Evolutionary conservation across 2,113 vertebrate species (phyloP).

Genomic region (Protobothrops flavoviridis): DNA sequence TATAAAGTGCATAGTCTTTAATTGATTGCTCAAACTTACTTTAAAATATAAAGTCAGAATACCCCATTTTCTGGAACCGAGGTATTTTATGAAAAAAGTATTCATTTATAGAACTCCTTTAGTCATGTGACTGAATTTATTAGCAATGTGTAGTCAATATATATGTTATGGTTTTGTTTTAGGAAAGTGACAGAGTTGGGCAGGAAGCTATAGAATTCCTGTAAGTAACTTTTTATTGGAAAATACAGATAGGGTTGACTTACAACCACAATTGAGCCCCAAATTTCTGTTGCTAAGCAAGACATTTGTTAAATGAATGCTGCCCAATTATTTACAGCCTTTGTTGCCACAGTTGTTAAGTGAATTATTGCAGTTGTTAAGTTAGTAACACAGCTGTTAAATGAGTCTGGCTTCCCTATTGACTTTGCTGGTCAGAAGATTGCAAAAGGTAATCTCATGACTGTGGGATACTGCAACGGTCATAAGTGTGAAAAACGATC

Average conservation of each 20-base stretch:
- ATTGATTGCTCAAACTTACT: slow-evolving; percentile 18
- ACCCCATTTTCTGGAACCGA: not conserved
- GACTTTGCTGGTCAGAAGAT: not conserved
- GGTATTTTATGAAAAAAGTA: not conserved
- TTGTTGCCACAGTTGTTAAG: not conserved
- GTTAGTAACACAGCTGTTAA: not conserved
- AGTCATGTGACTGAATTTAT: not conserved
- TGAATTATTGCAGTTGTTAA: not conserved
- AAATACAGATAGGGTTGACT: not conserved
- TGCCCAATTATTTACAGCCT: not conserved
- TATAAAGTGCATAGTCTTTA: slow-evolving; percentile 26
- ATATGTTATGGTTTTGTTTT: not conserved
- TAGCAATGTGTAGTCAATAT: not conserved
- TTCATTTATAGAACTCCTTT: not conserved
- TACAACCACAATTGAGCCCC: not conserved
- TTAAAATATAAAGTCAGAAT: not conserved
- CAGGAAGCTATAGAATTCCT: not conserved
- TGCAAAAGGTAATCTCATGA: not conserved
- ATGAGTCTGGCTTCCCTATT: not conserved
- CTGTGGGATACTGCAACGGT: not conserved
- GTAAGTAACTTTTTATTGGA: not conserved
- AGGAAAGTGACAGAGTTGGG: not conserved
- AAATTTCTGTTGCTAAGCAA: not conserved
- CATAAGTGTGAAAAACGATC: not conserved
- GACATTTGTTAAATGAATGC: not conserved